Evolutionary conservation across 2,888 invertebrate species (phyloP), one percentile per base, ranked within the genome.

Genomic region (Amblyjoppa proteus): DNA sequence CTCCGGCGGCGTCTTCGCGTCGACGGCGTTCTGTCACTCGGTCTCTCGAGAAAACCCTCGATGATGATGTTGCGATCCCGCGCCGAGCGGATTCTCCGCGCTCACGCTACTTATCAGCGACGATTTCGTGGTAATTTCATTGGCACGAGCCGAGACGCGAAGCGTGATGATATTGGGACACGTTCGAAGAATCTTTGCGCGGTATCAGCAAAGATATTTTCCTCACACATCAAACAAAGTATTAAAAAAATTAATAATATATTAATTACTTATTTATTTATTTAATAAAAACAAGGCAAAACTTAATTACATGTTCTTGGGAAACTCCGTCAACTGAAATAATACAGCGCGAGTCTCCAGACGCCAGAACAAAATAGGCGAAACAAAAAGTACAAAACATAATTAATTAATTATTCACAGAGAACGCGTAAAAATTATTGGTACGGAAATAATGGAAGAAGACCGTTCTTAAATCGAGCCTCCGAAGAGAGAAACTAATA

Each of bases 101-200:
- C 61, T 28, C 61, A n/a, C 31, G 28, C 61, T 5, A n/a, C 49
- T 64, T 82, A 70, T 82, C 81, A 51, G 28, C 66, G 16, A 70
- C 28, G 74, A 70, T 49, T 83, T 83, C 61, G 75, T 51, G 64
- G 70, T 69, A 80, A 80, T 80, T 71, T 45, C 49, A 56, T 68
- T 73, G 45, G 71, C 68, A 51, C 74, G 53, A 51, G 73, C 49
- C 41, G 20, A 45, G 75, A 28, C 71, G 80, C 73, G 76, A 64
- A 64, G 38, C 49, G 49, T 53, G 56, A 53, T 51, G 70, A 71
- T 80, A 80, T 80, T 79, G 83, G 79, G 69, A 80, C 61, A 78
- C 20, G 20, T 79, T 83, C 69, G 77, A 9, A 45, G 78, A 83
- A 83, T 83, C 34, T 31, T 74, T 20, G 58, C 38, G 16, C 25